Conservation (phyloP, 2,113 vertebrate species). For the Electrona antarctica region DNA sequence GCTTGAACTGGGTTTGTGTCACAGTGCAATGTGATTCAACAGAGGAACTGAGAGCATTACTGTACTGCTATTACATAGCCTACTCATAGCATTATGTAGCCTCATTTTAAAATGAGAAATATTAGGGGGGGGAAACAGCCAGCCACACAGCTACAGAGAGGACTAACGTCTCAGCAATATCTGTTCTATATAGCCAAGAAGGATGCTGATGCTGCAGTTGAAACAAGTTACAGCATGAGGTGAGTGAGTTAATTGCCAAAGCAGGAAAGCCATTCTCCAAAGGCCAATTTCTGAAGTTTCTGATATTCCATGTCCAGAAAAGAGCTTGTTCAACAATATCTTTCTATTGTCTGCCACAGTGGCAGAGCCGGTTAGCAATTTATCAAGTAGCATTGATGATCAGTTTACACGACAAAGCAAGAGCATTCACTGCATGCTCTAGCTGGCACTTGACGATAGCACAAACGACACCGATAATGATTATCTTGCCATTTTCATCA, state of each 20-base stretch:
- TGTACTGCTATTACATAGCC: no score
- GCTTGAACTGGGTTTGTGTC: no score
- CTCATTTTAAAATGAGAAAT: background rate
- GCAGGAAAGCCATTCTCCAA: slow-evolving; percentile 37
- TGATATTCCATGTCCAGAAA: slow-evolving; percentile 21
- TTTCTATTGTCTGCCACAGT: slow-evolving; percentile 11
- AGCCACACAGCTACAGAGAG: slow-evolving; percentile 14
- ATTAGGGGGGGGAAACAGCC: slow-evolving; percentile 1
- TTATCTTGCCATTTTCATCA: slow-evolving; percentile 24
- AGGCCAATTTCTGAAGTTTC: slow-evolving; percentile 20
- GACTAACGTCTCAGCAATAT: background rate
- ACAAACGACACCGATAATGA: slow-evolving; percentile 7
- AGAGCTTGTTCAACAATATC: slow-evolving; percentile 25
- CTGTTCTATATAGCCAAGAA: slow-evolving; percentile 18
- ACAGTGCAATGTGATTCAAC: no score
- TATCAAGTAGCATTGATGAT: slow-evolving; percentile 5
- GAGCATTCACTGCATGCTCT: slow-evolving; percentile 23
- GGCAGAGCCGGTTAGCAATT: slow-evolving; percentile 19
- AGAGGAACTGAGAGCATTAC: no score
- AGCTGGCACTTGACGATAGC: slow-evolving; percentile 12
- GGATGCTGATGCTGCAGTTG: slow-evolving; percentile 34
- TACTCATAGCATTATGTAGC: no score
- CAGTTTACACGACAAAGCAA: slow-evolving; percentile 2
- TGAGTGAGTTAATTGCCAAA: slow-evolving; percentile 32
- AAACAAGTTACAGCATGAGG: slow-evolving; percentile 24